Conservation (phyloP, 2,113 vertebrate species). For the Meles meles region DNA sequence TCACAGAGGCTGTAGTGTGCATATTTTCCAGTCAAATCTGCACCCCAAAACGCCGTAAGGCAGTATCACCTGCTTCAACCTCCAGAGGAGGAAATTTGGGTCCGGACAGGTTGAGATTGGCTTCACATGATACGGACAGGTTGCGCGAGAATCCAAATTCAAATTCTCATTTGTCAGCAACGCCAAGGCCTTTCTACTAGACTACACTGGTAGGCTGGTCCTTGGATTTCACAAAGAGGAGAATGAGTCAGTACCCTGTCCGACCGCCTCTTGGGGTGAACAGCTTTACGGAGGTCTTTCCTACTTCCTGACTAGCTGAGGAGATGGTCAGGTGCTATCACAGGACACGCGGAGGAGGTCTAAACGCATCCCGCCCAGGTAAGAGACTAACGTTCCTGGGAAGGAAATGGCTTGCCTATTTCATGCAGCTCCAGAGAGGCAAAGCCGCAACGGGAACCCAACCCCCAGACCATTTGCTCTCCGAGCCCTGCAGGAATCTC, state of each 20-base stretch:
- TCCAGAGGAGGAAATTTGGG: not conserved
- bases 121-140: not conserved
- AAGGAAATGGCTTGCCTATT: accelerated
- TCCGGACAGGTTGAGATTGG: accelerated
- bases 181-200: accelerated
- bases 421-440: accelerated
- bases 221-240: not conserved
- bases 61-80: not conserved
- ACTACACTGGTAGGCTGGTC: not conserved
- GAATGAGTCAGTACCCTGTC: accelerated
- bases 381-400: not conserved
- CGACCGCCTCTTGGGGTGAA: not conserved
- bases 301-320: not conserved
- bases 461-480: not conserved
- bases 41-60: not conserved
- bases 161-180: not conserved
- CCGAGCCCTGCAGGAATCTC: not conserved
- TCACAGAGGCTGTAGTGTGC: accelerated
- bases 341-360: accelerated
- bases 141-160: not conserved
- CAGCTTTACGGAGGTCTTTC: not conserved
- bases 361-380: accelerated
- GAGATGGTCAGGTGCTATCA: not conserved
- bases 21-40: not conserved
- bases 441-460: accelerated